A percentile compares a stretch with the other conserved stretches of the same genome.
Conservation (phyloP, 2,113 vertebrate genomes). For the Oryzias javanicus region DNA sequence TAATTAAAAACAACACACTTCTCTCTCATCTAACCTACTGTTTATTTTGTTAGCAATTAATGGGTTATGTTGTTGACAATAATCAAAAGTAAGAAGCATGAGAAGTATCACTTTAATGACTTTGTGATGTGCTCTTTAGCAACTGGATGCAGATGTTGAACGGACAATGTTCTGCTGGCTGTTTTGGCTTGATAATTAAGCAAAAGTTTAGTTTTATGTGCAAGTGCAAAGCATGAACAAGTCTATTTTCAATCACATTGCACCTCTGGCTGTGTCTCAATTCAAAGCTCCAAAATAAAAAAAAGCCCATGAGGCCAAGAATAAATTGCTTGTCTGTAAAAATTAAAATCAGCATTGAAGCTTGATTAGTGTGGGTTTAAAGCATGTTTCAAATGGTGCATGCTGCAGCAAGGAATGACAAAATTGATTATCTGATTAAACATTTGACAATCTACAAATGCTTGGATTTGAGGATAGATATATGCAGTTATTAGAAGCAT, state of each 20-base stretch:
- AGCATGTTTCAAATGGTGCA: slow-evolving; percentile 73
- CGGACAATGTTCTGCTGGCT: slow-evolving; percentile 1
- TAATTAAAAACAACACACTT: too few species aligned
- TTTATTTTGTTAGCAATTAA: too few species aligned
- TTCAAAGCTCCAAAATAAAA: neutral
- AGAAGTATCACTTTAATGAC: too few species aligned
- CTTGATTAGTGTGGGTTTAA: slow-evolving; percentile 68
- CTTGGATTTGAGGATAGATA: slow-evolving; percentile 3
- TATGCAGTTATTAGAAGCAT: neutral
- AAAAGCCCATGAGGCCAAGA: slow-evolving; percentile 58
- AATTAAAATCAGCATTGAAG: slow-evolving; percentile 74
- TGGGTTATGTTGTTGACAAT: too few species aligned
- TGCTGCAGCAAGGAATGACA: slow-evolving; percentile 73
- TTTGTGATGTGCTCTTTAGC: too few species aligned
- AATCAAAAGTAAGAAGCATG: too few species aligned
- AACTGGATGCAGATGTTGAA: slow-evolving; percentile 2
- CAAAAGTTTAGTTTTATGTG: slow-evolving; percentile 12
- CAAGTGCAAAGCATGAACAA: too few species aligned
- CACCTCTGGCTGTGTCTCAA: neutral
- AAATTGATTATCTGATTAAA: slow-evolving; percentile 69
- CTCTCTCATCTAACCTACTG: too few species aligned
- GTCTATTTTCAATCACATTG: slow-evolving; percentile 5
- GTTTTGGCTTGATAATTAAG: slow-evolving; percentile 10
- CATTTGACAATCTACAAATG: slow-evolving; percentile 60
- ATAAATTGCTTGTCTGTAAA: slow-evolving; percentile 80